Evolutionary conservation across 2,888 invertebrate species (phyloP), one percentile per base, ranked within the genome.

Genomic region (Napeogenes sylphis): DNA sequence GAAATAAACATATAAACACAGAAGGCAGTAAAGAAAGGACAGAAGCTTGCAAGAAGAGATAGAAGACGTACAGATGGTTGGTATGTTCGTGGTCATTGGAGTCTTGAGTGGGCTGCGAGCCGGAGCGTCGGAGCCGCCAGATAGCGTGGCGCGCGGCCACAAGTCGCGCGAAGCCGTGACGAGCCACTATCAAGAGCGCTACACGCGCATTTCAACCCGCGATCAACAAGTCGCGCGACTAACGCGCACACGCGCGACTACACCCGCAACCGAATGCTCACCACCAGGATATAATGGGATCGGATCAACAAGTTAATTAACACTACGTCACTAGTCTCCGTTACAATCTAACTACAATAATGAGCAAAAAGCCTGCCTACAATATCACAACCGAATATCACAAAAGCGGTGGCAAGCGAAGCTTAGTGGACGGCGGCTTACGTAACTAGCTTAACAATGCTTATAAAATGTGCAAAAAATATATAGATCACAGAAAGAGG

Each of bases 131-230:
- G 82, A 93, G 91, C 80, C 93, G 92, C 93, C 93, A 93, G 91
- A 93, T 92, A 91, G 93, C 93, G 91, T 93, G 93, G 87, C 93
- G 93, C 75, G 93, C 93, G 85, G 93, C 93, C 92, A 93, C 93
- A 82, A 93, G 92, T 87, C 93, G 92, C 84, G 93, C 93, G 86
- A 93, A 92, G 75, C 93, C 92, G 92, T 93, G 93, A 75, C 93
- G 92, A 91, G 93, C 93, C 93, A 93, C 92, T 76, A 79, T 90
- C 80, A 81, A 73, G 78, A 78, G 83, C 87, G 83, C 87, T 85
- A 84, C 72, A 72, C 84, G 86, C 86, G 84, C 85, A 83, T 85
- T 71, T 58, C 73, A 68, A 63, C 64, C 77, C 68, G 59, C 69
- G 68, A 64, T 78, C 80, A 81, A 84, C 84, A 82, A 83, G 82